Percentiles rank a stretch among this genome's conserved stretches.
These are phyloP conservation scores for Eidolon helvum DNA, from an alignment of 2,113 vertebrate species.

Conservation along the genomic window DNA sequence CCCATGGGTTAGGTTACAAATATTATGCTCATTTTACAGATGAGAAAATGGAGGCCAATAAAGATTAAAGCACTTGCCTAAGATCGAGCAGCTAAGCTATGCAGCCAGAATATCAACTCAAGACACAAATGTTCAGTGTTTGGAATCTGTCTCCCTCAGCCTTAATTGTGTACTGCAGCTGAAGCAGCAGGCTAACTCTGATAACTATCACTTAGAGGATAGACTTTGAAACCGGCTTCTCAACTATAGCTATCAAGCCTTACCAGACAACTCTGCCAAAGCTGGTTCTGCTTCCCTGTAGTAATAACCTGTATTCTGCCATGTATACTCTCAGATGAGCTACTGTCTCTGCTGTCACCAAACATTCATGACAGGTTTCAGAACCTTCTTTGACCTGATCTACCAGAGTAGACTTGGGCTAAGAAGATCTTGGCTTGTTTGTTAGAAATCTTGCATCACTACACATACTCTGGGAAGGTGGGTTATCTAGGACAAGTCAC, in stretches of 20 bases:
- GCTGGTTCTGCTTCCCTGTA: neutral
- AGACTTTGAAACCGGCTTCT: neutral
- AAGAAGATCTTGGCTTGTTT: neutral
- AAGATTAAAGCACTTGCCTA: neutral
- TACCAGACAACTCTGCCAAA: neutral
- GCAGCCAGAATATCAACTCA: neutral
- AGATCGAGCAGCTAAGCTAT: neutral
- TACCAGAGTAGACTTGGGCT: rapidly evolving
- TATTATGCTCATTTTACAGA: neutral
- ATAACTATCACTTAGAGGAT: neutral
- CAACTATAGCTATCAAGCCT: neutral
- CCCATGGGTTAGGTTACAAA: neutral
- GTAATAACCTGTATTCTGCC: neutral
- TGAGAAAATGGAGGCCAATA: neutral
- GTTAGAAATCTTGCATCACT: neutral
- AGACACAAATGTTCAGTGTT: neutral
- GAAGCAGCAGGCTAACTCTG: neutral
- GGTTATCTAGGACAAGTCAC: rapidly evolving
- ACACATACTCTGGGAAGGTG: neutral
- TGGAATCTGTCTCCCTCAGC: rapidly evolving
- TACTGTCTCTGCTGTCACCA: neutral
- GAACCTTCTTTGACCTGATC: neutral
- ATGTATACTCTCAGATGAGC: neutral
- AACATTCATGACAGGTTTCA: neutral
- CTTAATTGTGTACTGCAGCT: neutral